Conservation (phyloP, 2,113 vertebrate species). For the Philantomba maxwellii region DNA sequence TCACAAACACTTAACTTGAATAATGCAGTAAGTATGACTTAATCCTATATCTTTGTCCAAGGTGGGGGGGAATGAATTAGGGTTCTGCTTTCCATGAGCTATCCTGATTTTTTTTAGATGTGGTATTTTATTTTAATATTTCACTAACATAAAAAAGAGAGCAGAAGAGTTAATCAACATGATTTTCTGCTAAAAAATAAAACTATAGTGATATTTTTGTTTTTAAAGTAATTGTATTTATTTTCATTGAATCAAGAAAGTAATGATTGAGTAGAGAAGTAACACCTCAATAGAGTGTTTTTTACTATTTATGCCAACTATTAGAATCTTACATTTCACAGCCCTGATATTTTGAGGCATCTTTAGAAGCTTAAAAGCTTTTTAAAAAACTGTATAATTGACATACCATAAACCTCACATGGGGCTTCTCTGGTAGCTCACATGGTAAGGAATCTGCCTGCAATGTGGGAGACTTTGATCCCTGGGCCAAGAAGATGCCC, state of each 20-base stretch:
- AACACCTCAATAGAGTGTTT: background rate
- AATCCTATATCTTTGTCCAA: background rate
- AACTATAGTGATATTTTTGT: background rate
- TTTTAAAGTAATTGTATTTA: background rate
- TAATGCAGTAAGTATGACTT: conserved; percentile 23
- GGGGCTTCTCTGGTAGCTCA: background rate
- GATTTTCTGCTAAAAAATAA: conserved; percentile 28
- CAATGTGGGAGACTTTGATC: background rate
- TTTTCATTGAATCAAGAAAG: background rate
- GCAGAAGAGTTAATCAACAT: background rate
- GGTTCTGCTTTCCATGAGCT: conserved; percentile 33
- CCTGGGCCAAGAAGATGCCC: background rate
- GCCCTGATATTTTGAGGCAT: background rate
- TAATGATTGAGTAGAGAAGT: background rate
- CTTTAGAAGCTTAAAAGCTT: background rate
- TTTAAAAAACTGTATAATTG: background rate
- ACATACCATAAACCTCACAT: background rate
- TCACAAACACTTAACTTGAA: conserved; percentile 28
- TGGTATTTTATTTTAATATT: background rate
- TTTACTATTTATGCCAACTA: background rate
- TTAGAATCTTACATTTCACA: background rate
- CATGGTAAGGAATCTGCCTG: background rate
- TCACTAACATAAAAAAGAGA: background rate
- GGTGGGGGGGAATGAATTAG: background rate
- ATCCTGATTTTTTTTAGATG: background rate